Evolutionary conservation across 2,113 vertebrate species (phyloP).

Genomic region (Zootoca vivipara): DNA sequence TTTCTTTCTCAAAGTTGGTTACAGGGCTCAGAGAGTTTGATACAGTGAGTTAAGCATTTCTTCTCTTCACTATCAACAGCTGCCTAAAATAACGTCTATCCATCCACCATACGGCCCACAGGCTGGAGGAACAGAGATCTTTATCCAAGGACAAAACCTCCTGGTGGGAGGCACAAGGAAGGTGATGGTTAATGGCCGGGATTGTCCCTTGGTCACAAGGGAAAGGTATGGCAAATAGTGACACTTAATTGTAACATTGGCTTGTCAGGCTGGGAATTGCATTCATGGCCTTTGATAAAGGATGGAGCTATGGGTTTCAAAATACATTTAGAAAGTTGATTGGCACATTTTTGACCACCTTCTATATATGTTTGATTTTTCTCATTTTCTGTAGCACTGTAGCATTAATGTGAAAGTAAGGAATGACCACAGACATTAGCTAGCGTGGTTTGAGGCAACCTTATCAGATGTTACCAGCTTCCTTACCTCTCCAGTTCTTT

Average conservation of each 20-base stretch:
- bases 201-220: slow-evolving; percentile 72
- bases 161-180: slow-evolving; percentile 79
- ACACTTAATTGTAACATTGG: background rate
- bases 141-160: slow-evolving; percentile 81
- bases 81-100: slow-evolving; percentile 81
- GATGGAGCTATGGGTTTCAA: background rate
- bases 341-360: background rate
- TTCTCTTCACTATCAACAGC: slow-evolving; percentile 68
- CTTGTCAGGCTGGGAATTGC: background rate
- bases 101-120: slow-evolving; percentile 87
- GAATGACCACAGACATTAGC: background rate
- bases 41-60: background rate
- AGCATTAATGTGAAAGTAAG: background rate
- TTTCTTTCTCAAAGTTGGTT: background rate
- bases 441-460: background rate
- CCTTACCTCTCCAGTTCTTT: background rate
- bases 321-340: background rate
- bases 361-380: background rate
- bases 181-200: slow-evolving; percentile 83
- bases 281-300: background rate
- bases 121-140: slow-evolving; percentile 87
- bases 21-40: too few relatives aligned
- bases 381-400: background rate
- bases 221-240: slow-evolving; percentile 23
- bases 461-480: background rate